Evolutionary conservation across 2,888 invertebrate species (phyloP), one percentile per base, ranked within the genome.

Genomic region (Clusia tigrina): DNA sequence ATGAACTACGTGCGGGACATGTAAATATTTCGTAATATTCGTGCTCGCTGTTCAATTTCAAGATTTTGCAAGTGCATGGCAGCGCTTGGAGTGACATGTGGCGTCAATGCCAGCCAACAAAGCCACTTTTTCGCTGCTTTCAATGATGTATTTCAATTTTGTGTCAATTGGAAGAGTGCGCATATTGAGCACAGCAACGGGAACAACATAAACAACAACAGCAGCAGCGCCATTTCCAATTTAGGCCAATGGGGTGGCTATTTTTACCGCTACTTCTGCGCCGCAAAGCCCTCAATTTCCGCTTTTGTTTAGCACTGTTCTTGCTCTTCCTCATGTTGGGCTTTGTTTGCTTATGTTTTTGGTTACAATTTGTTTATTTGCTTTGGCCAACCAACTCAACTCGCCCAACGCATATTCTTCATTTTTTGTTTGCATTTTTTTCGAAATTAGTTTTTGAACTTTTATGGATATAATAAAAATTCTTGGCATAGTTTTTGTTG

Each of bases 281-380:
- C n/a, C n/a, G n/a, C n/a, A n/a, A n/a, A 37, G 32, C 54, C 56
- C 38, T 56, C 42, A 38, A 56, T 42, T 56, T 56, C 56, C 56
- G 56, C 20, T 56, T 23, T 38, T 10, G 42, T 1, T 42, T n/a
- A 1, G 15, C 17, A 54, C n/a, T 54, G 23, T 25, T 2, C 22
- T 54, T 18, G 3, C 17, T 6, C 15, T 10, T 38, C 12, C 9
- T 42, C 9, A 23, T 56, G 10, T 56, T 38, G 56, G 38, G 9
- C 10, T n/a, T 26, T 20, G 56, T 22, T 56, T 56, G 56, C 42
- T 56, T 56, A 56, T 42, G 38, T 37, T 42, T 56, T 56, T 20
- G 20, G 20, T 2, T 42, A 15, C 23, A 38, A 22, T 56, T 56
- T 18, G 9, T 22, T 56, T 38, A 18, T 42, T 42, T 42, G n/a